A percentile compares a stretch with the other conserved stretches of the same genome.
Conservation (phyloP, 1,140 invertebrate species). For the Diorhabda carinulata region DNA sequence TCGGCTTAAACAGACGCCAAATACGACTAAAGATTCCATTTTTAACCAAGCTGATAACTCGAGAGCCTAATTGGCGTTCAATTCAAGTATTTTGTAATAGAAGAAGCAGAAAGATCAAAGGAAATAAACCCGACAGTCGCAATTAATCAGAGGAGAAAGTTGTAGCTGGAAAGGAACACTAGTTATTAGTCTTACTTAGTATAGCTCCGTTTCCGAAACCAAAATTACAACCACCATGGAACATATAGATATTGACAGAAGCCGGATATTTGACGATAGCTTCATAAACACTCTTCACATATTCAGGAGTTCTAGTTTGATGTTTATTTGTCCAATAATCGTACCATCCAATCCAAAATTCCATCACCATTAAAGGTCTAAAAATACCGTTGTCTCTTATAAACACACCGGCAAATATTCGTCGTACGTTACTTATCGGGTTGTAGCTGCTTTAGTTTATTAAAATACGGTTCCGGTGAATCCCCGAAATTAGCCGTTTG, state of each 20-base stretch:
- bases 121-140: too few relatives aligned
- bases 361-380: conserved; percentile 32
- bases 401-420: neutral
- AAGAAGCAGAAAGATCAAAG: too few relatives aligned
- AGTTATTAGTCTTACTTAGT: neutral
- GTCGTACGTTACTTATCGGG: conserved; percentile 6
- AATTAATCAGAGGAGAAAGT: too few relatives aligned
- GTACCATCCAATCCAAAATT: conserved; percentile 40
- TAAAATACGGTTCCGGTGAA: neutral
- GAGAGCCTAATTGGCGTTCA: too few relatives aligned
- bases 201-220: conserved; percentile 64
- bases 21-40: too few relatives aligned
- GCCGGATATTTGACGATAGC: conserved; percentile 45
- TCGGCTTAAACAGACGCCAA: too few relatives aligned
- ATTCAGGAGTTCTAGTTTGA: neutral
- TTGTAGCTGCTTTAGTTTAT: conserved; percentile 7
- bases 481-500: conserved; percentile 11
- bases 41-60: too few relatives aligned
- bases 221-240: conserved; percentile 68
- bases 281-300: conserved; percentile 25
- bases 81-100: too few relatives aligned
- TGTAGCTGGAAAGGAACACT: too few relatives aligned
- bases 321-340: conserved; percentile 23
- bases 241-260: conserved; percentile 69
- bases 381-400: neutral